These are phyloP conservation scores for Smittia aterrima DNA, from an alignment of 2,888 invertebrate genomes.

Conservation along the genomic window DNA sequence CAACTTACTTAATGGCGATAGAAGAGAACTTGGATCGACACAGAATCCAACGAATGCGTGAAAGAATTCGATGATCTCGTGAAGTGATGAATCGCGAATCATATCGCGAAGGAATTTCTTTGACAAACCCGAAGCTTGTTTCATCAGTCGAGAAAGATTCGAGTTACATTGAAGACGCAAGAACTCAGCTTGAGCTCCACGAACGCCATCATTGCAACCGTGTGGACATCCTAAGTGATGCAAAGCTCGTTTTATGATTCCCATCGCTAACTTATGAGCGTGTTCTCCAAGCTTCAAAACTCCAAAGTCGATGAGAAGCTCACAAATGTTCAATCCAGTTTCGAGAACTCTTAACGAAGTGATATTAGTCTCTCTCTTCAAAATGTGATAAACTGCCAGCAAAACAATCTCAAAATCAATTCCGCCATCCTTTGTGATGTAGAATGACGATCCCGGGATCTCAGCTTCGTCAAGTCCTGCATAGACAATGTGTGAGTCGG, in stretches of 20 bases:
- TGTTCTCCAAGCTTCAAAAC: slow-evolving; percentile 63
- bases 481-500: slow-evolving; percentile 89
- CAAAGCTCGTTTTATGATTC: slow-evolving; percentile 56
- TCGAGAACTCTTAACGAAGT: slow-evolving; percentile 89
- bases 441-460: slow-evolving; percentile 83
- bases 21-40: slow-evolving; percentile 79
- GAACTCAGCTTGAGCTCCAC: slow-evolving; percentile 87
- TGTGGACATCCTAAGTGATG: slow-evolving; percentile 92
- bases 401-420: slow-evolving; percentile 84
- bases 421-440: slow-evolving; percentile 93
- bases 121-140: slow-evolving; percentile 59
- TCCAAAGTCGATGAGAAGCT: slow-evolving; percentile 87
- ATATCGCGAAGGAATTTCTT: slow-evolving; percentile 65
- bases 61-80: slow-evolving; percentile 87
- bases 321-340: slow-evolving; percentile 87
- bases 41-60: slow-evolving; percentile 96
- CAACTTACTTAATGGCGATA: slow-evolving; percentile 84
- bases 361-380: slow-evolving; percentile 77
- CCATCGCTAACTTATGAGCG: slow-evolving; percentile 54
- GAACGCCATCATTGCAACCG: slow-evolving; percentile 79
- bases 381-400: slow-evolving; percentile 82
- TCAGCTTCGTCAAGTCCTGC: slow-evolving; percentile 82
- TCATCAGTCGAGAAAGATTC: slow-evolving; percentile 72
- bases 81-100: slow-evolving; percentile 72
- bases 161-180: slow-evolving; percentile 83